These are phyloP conservation scores for Drosophila mulleri DNA, from an alignment of 2,888 invertebrate genomes.

Conservation along the genomic window DNA sequence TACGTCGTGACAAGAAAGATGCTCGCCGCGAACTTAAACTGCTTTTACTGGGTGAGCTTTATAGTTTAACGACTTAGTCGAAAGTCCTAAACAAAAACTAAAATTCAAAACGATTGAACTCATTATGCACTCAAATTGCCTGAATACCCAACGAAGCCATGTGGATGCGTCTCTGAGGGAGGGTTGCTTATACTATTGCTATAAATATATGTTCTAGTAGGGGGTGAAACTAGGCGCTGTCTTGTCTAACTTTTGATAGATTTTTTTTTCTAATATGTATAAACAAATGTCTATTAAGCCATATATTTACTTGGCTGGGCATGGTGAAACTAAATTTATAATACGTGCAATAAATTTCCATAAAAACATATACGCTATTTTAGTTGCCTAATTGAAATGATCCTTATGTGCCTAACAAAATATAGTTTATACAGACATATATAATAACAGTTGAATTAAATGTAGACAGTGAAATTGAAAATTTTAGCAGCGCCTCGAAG, in stretches of 20 bases:
- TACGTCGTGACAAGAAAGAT: slow-evolving; percentile 99
- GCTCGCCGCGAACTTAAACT: slow-evolving; percentile 98
- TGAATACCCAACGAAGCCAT: slow-evolving; percentile 20
- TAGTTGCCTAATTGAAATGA: no score
- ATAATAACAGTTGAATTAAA: not conserved
- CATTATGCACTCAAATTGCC: slow-evolving; percentile 1
- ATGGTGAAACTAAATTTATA: no score
- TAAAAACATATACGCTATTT: no score
- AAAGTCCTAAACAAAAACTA: not conserved
- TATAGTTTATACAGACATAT: no score
- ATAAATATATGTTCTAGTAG: not conserved
- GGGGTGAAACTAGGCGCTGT: not conserved
- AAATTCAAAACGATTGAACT: not conserved
- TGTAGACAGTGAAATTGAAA: not conserved
- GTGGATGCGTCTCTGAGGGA: slow-evolving; percentile 11
- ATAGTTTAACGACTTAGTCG: not conserved
- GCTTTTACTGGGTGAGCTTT: slow-evolving; percentile 95
- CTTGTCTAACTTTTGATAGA: not conserved
- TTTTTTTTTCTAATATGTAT: not conserved
- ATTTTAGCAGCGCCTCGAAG: not conserved
- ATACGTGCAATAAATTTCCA: no score
- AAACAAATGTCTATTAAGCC: not conserved
- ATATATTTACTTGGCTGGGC: no score
- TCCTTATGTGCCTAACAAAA: no score
- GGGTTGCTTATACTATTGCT: slow-evolving; percentile 2